phyloP scores from a whole-genome alignment of 1,140 invertebrate genomes.

The Zaprionus inermis region DNA sequence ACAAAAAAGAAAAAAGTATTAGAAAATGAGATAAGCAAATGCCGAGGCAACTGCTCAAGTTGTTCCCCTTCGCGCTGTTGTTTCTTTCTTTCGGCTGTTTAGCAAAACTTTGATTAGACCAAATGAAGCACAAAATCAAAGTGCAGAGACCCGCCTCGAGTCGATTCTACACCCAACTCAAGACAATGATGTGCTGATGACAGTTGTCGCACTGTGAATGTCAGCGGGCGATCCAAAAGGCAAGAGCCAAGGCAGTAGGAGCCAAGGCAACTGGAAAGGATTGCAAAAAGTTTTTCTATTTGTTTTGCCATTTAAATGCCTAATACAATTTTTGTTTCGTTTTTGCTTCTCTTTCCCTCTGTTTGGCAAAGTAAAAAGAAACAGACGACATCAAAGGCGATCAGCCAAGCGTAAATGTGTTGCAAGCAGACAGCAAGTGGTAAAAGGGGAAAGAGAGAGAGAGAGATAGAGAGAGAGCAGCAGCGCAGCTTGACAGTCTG shows the following conservation, averaged over 20 bases:
- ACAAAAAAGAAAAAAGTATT: slow-evolving; percentile 17
- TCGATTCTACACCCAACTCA: slow-evolving; percentile 53
- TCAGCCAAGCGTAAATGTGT: slow-evolving; percentile 37
- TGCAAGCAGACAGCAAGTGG: slow-evolving; percentile 3
- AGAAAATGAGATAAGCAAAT: slow-evolving; percentile 62
- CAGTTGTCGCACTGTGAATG: slow-evolving; percentile 40
- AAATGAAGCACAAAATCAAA: slow-evolving; percentile 81
- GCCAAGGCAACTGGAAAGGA: slow-evolving; percentile 45
- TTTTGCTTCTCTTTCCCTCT: slow-evolving; percentile 4
- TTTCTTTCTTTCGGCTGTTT: slow-evolving; percentile 40
- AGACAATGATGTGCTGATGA: slow-evolving; percentile 68
- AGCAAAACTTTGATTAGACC: slow-evolving; percentile 73
- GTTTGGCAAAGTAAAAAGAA: slow-evolving; percentile 15
- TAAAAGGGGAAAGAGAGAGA: not conserved
- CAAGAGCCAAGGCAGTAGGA: too few species aligned
- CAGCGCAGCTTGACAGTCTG: slow-evolving; percentile 36
- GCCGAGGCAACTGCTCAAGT: slow-evolving; percentile 57
- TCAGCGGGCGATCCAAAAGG: slow-evolving; percentile 39
- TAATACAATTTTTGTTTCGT: slow-evolving; percentile 24
- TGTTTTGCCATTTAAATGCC: slow-evolving; percentile 68
- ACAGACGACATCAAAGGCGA: slow-evolving; percentile 55
- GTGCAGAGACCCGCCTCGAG: slow-evolving; percentile 37
- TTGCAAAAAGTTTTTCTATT: slow-evolving; percentile 67
- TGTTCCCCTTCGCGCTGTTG: slow-evolving; percentile 18
- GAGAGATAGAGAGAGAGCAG: not conserved